Conservation (phyloP, 2,113 vertebrate species). For the Mesembrinibis cayennensis region DNA sequence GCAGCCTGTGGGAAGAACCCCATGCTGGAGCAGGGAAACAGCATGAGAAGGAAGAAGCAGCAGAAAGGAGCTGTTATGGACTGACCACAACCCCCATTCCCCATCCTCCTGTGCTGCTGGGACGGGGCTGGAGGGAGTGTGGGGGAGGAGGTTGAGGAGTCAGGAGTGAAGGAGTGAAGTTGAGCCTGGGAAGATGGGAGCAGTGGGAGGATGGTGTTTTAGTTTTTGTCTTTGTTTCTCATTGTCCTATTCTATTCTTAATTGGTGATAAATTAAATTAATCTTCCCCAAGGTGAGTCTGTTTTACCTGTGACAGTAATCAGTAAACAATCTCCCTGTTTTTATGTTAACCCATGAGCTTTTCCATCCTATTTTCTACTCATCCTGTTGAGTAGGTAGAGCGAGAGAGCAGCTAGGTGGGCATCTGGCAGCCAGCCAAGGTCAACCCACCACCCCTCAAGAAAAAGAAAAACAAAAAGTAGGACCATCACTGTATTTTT, state of each 20-base stretch:
- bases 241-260: not conserved
- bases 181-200: not conserved
- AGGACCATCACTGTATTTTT: not conserved
- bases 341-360: not conserved
- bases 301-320: not conserved
- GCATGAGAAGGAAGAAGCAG: not conserved
- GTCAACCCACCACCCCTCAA: not conserved
- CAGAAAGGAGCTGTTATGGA: not conserved
- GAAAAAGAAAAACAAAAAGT: not conserved
- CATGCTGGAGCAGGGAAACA: not conserved
- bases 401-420: not conserved
- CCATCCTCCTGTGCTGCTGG: not conserved
- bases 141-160: not conserved
- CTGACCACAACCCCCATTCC: not conserved
- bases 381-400: not conserved
- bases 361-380: not conserved
- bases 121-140: too few relatives aligned
- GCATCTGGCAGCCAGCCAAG: not conserved
- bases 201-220: not conserved
- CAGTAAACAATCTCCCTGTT: not conserved
- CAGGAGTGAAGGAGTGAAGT: not conserved
- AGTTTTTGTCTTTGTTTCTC: not conserved
- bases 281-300: not conserved
- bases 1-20: not conserved
- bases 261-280: not conserved